These are phyloP conservation scores for Hirundichthys speculiger DNA, from an alignment of 2,113 vertebrate genomes.

Conservation along the genomic window DNA sequence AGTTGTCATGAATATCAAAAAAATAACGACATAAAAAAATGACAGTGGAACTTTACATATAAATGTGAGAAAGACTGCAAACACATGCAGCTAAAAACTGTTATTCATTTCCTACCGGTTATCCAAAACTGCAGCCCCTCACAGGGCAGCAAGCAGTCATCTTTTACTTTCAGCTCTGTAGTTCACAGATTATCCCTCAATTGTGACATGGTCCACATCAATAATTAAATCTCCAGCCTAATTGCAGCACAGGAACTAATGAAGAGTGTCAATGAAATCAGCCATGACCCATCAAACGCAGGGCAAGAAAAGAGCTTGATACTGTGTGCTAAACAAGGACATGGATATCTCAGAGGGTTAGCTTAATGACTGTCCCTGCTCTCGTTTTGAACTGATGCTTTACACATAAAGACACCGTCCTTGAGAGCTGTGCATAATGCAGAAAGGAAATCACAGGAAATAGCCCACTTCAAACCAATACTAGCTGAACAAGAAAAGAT, in stretches of 20 bases:
- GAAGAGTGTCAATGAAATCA: constrained; percentile 67
- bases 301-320: constrained; percentile 39
- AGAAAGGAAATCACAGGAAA: neutral
- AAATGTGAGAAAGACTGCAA: neutral
- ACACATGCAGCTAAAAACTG: neutral
- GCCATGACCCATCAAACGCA: constrained; percentile 56
- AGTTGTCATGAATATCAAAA: too few relatives aligned
- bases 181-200: constrained; percentile 52
- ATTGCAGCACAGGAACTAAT: constrained; percentile 67
- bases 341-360: constrained; percentile 35
- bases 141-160: constrained; percentile 30
- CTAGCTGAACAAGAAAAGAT: constrained; percentile 19
- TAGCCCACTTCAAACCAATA: neutral
- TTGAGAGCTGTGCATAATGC: constrained; percentile 2
- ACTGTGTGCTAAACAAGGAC: constrained; percentile 29
- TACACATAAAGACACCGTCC: constrained; percentile 11
- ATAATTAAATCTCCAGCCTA: constrained; percentile 76
- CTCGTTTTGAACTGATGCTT: constrained; percentile 13
- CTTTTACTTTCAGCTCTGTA: constrained; percentile 28
- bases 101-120: neutral
- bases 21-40: neutral
- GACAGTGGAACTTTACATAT: neutral
- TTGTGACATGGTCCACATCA: constrained; percentile 68
- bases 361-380: constrained; percentile 19
- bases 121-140: constrained; percentile 17